Conservation (phyloP, 1,140 invertebrate species). For the Pseudomyrmex cubaensis region DNA sequence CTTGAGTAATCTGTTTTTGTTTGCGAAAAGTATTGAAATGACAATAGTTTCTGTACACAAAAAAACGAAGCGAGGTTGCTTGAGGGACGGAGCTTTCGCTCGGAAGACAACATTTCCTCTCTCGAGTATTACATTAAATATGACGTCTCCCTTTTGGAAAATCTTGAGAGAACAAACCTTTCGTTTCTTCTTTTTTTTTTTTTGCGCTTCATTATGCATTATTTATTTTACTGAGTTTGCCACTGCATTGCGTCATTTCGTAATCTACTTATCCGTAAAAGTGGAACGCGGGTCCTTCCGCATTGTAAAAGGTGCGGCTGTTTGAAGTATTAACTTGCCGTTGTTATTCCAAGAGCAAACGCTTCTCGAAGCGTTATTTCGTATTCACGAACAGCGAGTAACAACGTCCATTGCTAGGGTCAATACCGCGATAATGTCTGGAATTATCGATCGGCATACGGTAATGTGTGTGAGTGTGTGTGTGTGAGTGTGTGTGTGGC, state of each 20-base stretch:
- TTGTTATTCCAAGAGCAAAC: slow-evolving; percentile 14
- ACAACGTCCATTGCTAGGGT: slow-evolving; percentile 35
- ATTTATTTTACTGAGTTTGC: slow-evolving; percentile 60
- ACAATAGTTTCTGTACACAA: slow-evolving; percentile 14
- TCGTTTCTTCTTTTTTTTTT: slow-evolving; percentile 23
- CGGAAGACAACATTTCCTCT: slow-evolving; percentile 52
- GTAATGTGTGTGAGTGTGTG: slow-evolving; percentile 30
- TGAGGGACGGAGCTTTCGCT: slow-evolving; percentile 3
- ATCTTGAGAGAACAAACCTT: slow-evolving; percentile 40
- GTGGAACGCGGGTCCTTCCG: slow-evolving; percentile 37
- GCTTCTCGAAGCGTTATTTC: background rate
- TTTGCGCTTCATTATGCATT: slow-evolving; percentile 58
- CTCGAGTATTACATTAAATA: slow-evolving; percentile 56
- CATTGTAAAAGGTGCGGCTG: slow-evolving; percentile 39
- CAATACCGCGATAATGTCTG: slow-evolving; percentile 51
- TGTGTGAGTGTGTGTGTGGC: slow-evolving; percentile 14
- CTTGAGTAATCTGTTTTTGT: background rate
- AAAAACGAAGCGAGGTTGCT: slow-evolving; percentile 12
- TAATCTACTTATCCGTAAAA: slow-evolving; percentile 60
- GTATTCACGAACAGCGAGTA: slow-evolving; percentile 26
- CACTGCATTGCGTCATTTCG: slow-evolving; percentile 58
- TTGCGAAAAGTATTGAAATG: background rate
- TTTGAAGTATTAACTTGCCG: slow-evolving; percentile 58
- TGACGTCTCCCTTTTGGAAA: slow-evolving; percentile 36
- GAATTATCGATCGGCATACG: slow-evolving; percentile 63